Percentiles rank a stretch among this genome's conserved stretches.
Conservation (phyloP, 2,113 vertebrate genomes). For the Phycodurus eques region DNA sequence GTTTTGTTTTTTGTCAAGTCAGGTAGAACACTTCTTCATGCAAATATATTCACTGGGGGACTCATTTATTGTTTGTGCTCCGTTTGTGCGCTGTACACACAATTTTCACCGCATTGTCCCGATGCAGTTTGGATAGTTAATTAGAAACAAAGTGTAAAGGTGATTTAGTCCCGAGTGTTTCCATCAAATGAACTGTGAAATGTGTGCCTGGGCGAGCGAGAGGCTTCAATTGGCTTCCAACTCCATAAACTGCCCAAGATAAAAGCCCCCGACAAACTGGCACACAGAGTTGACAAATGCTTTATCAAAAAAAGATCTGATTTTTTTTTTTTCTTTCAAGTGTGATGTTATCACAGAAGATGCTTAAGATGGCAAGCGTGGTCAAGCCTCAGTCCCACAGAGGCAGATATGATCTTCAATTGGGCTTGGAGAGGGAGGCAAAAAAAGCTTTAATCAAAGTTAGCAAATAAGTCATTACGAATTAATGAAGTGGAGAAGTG, state of each 20-base stretch:
- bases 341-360: conserved; percentile 6
- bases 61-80: background rate
- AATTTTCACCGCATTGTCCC: background rate
- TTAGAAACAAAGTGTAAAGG: conserved; percentile 39
- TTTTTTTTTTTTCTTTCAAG: conserved; percentile 11
- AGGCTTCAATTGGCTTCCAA: conserved; percentile 51
- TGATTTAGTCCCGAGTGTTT: conserved; percentile 45
- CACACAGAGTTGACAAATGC: conserved; percentile 10
- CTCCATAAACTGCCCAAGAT: conserved; percentile 51
- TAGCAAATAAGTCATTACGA: conserved; percentile 30
- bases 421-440: conserved; percentile 13
- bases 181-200: conserved; percentile 57
- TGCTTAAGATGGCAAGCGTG: background rate
- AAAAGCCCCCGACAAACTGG: conserved; percentile 15
- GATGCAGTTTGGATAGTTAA: conserved; percentile 21
- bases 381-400: conserved; percentile 11
- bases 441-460: conserved; percentile 1
- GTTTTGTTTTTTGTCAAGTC: background rate
- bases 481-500: conserved; percentile 41
- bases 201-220: conserved; percentile 31
- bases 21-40: background rate
- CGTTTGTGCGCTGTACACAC: conserved; percentile 1
- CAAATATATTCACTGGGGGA: background rate
- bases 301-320: conserved; percentile 7
- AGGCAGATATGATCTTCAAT: conserved; percentile 26